phyloP scores from a whole-genome alignment of 2,888 invertebrate species.

The Synanthedon formicaeformis region DNA sequence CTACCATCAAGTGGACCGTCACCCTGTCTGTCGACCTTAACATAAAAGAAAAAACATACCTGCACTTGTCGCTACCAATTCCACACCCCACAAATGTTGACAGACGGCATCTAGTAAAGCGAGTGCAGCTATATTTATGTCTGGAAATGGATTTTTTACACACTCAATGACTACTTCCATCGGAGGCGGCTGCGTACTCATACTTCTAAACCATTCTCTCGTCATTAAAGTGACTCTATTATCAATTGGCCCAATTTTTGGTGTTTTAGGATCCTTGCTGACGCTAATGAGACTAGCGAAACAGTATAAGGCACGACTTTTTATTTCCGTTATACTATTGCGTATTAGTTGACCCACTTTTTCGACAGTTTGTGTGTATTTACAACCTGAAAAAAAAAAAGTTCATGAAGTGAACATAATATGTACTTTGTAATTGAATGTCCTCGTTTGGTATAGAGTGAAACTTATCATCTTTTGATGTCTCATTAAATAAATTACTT shows the following conservation, averaged over 20 bases:
- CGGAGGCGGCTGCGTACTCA: slow-evolving; percentile 49
- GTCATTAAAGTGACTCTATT: slow-evolving; percentile 62
- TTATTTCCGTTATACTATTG: slow-evolving; percentile 74
- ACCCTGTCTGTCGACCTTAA: too few relatives aligned
- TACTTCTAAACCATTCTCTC: slow-evolving; percentile 59
- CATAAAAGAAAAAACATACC: slow-evolving; percentile 43
- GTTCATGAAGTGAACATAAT: background rate
- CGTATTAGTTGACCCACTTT: slow-evolving; percentile 71
- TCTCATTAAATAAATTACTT: too few relatives aligned
- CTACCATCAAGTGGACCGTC: too few relatives aligned
- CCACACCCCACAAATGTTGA: slow-evolving; percentile 83
- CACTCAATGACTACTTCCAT: slow-evolving; percentile 73
- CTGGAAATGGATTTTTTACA: slow-evolving; percentile 84
- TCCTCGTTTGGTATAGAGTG: background rate
- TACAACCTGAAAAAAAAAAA: slow-evolving; percentile 33
- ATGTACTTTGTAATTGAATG: too few relatives aligned
- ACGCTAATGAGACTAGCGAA: slow-evolving; percentile 71
- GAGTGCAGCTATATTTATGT: slow-evolving; percentile 78
- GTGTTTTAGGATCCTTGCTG: slow-evolving; percentile 42
- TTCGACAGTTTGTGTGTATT: slow-evolving; percentile 64
- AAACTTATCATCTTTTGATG: background rate
- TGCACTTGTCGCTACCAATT: slow-evolving; percentile 76
- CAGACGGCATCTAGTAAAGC: slow-evolving; percentile 76
- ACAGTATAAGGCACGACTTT: slow-evolving; percentile 76
- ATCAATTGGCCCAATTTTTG: slow-evolving; percentile 43